A percentile compares a stretch with the other conserved stretches of the same genome.
Conservation (phyloP, 2,888 invertebrate species). For the Selenia dentaria region DNA sequence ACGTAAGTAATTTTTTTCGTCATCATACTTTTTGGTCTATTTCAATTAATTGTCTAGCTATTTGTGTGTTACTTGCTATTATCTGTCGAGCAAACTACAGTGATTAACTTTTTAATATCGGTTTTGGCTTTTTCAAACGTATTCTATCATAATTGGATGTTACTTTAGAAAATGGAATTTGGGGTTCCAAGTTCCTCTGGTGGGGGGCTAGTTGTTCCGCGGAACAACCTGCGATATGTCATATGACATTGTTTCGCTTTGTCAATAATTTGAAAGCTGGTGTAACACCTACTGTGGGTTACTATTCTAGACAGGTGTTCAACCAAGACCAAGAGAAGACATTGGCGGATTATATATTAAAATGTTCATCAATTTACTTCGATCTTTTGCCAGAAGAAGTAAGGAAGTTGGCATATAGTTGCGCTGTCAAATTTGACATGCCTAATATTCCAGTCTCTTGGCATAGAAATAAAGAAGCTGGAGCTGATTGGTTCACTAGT, state of each 20-base stretch:
- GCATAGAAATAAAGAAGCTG: slow-evolving; percentile 24
- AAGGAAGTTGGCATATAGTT: slow-evolving; percentile 12
- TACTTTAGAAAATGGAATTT: too few species aligned
- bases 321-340: slow-evolving; percentile 2
- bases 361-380: slow-evolving; percentile 10
- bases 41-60: neutral
- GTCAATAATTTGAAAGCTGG: slow-evolving; percentile 6
- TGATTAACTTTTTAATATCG: neutral
- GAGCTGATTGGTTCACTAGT: slow-evolving; percentile 21
- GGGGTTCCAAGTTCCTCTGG: too few species aligned
- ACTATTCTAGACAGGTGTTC: slow-evolving; percentile 2
- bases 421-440: slow-evolving; percentile 9
- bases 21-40: neutral
- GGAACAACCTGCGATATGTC: neutral
- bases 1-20: neutral
- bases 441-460: slow-evolving; percentile 11
- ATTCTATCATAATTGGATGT: neutral
- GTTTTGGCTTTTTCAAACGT: neutral
- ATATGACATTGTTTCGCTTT: neutral
- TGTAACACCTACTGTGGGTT: slow-evolving; percentile 4
- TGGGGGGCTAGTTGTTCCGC: too few species aligned
- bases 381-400: slow-evolving; percentile 11
- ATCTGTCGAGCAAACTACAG: neutral
- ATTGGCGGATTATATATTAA: slow-evolving; percentile 17
- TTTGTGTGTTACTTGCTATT: neutral